A percentile compares a stretch with the other conserved stretches of the same genome.
These are phyloP conservation scores for Trialeurodes vaporariorum DNA, from an alignment of 1,140 invertebrate species.

Conservation along the genomic window DNA sequence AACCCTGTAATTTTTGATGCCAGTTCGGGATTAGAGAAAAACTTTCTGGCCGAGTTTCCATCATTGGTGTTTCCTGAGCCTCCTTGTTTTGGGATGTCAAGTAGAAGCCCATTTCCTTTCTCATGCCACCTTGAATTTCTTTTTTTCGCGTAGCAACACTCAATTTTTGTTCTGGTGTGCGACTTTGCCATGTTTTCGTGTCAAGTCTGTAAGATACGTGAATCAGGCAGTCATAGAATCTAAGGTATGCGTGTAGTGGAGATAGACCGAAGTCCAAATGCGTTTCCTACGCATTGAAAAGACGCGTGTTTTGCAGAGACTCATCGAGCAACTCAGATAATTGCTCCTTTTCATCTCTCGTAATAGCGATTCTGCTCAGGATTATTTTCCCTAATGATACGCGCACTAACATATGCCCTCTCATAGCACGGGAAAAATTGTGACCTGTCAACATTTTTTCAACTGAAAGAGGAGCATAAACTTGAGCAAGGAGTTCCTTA, in stretches of 20 bases:
- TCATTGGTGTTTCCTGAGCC: neutral
- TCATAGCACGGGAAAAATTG: conserved; percentile 29
- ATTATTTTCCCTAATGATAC: conserved; percentile 24
- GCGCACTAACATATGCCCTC: conserved; percentile 32
- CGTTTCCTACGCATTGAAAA: too few relatives aligned
- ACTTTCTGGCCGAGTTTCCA: neutral
- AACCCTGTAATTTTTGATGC: neutral
- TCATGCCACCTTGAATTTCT: conserved; percentile 15
- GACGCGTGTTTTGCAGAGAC: too few relatives aligned
- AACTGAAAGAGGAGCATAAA: conserved; percentile 31
- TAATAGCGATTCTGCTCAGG: too few relatives aligned
- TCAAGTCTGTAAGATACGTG: too few relatives aligned
- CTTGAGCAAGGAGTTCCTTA: conserved; percentile 21
- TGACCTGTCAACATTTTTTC: conserved; percentile 33
- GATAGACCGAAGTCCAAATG: conserved; percentile 9
- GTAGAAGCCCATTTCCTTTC: conserved; percentile 12
- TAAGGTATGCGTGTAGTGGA: conserved; percentile 16
- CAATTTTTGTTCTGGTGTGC: conserved; percentile 12
- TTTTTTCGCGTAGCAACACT: conserved; percentile 12
- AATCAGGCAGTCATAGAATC: conserved; percentile 17
- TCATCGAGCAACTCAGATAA: too few relatives aligned
- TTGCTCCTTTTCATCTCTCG: too few relatives aligned
- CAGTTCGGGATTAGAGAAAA: neutral
- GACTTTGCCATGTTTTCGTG: conserved; percentile 15
- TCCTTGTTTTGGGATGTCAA: conserved; percentile 6